phyloP scores from a whole-genome alignment of 2,888 invertebrate species.

The Koerneria pararmatus region DNA sequence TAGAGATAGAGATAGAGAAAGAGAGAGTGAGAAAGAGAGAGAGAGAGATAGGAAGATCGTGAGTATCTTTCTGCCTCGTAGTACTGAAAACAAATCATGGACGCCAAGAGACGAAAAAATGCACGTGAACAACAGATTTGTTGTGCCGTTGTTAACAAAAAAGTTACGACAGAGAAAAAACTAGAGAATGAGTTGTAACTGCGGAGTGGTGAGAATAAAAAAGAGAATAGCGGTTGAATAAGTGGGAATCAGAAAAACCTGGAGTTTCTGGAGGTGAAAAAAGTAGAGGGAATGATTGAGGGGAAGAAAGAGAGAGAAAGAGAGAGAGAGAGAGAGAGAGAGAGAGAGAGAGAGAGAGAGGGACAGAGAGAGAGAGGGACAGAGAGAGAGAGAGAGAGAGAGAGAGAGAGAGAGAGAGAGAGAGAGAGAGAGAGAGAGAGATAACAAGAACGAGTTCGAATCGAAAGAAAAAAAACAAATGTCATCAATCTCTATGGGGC shows the following conservation, averaged over 20 bases:
- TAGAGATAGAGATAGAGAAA: no score
- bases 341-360: background rate
- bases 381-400: no score
- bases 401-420: no score
- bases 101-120: background rate
- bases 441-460: background rate
- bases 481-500: no score
- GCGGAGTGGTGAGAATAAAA: no score
- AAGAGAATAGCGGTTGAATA: background rate
- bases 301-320: slow-evolving; percentile 5
- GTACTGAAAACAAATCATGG: background rate
- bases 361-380: no score
- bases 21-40: no score
- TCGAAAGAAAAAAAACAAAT: background rate
- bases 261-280: slow-evolving; percentile 2
- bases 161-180: no score
- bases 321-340: slow-evolving; percentile 7
- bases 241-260: background rate
- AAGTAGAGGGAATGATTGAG: slow-evolving; percentile 1
- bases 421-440: slow-evolving; percentile 5
- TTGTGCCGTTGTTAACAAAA: no score
- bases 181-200: no score
- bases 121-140: background rate
- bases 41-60: no score
- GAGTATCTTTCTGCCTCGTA: background rate